Base-by-base conservation (phyloP, 2,888 invertebrate species). In the Plagodis dolabraria region DNA sequence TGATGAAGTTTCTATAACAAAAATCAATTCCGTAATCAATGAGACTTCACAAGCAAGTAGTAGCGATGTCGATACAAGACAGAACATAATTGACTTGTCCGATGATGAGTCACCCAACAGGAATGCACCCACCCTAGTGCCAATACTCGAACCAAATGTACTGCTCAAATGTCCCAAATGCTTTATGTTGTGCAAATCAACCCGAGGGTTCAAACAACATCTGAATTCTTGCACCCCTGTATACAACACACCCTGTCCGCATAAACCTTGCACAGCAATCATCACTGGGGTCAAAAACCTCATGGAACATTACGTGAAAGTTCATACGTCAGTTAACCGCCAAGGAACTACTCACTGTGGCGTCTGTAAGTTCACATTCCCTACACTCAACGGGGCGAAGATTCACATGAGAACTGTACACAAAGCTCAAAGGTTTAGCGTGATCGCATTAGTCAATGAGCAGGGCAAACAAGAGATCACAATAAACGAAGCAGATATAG, bases 141-240 rank as follows among this genome's bases (percentile, higher is more conserved):
- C 47, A 47, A 8, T 8, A 48, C 10, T 48, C 22, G 6, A 22
- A 60, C 53, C 70, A 63, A 45, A 36, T 0, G 2, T 4, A 5
- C 63, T 88, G 22, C 78, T 68, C 50, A 80, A 72, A 48, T 92
- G 92, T 49, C 76, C 80, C 0, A 71, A 71, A 10, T 92, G 92
- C 61, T 42, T 8, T 0, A 33, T 40, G 0, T 2, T 67, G 2
- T 69, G 61, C 9, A 52, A 52, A 40, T 51, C 84, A 7, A 60
- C 61, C 0, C 42, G 53, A 0, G 79, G 72, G 0, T 79, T 89
- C 10, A 87, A 77, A 61, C 75, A 69, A 53, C 90, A 91, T 65
- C 38, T 79, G 5, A 56, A 35, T 11, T 45, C 38, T 42, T 67
- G 57, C 49, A 59, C 70, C 0, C 69, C 77, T 34, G 44, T 80